Evolutionary conservation across 2,888 invertebrate genomes (phyloP).

Genomic region (Eupsilia transversa): DNA sequence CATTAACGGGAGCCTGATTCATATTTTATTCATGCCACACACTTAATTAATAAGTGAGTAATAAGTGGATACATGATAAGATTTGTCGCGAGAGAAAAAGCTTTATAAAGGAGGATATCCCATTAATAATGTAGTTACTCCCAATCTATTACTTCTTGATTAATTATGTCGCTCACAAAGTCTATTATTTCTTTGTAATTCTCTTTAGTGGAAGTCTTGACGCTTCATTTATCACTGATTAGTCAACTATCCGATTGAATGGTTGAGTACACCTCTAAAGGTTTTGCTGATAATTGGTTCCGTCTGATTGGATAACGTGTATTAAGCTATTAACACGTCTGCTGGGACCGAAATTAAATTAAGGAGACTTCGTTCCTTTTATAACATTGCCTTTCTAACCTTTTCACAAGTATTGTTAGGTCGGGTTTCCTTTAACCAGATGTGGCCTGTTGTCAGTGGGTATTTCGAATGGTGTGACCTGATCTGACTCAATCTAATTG

Average conservation of each 20-base stretch:
- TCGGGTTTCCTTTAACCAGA: not conserved
- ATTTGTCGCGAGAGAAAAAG: conserved; percentile 60
- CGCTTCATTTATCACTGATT: conserved; percentile 62
- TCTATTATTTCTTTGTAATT: conserved; percentile 64
- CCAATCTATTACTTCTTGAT: conserved; percentile 72
- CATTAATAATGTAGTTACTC: conserved; percentile 74
- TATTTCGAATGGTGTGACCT: conserved; percentile 1
- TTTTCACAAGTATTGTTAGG: conserved; percentile 13
- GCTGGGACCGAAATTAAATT: conserved; percentile 32
- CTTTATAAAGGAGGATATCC: conserved; percentile 55
- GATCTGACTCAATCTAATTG: not conserved
- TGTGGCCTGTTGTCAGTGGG: not conserved
- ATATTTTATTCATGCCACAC: conserved; percentile 68
- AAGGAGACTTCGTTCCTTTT: conserved; percentile 26
- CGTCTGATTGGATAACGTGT: conserved; percentile 48
- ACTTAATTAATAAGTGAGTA: conserved; percentile 68
- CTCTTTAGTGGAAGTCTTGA: conserved; percentile 32
- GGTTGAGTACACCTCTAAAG: conserved; percentile 60
- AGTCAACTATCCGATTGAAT: conserved; percentile 59
- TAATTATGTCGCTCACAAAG: conserved; percentile 75
- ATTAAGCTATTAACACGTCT: conserved; percentile 57
- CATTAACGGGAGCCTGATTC: conserved; percentile 60
- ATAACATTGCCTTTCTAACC: conserved; percentile 8
- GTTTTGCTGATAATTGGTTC: conserved; percentile 62
- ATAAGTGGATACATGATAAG: conserved; percentile 67